These are phyloP conservation scores for Siderastrea siderea DNA, from an alignment of 92 coral and sea anemone genomes.

Conservation along the genomic window DNA sequence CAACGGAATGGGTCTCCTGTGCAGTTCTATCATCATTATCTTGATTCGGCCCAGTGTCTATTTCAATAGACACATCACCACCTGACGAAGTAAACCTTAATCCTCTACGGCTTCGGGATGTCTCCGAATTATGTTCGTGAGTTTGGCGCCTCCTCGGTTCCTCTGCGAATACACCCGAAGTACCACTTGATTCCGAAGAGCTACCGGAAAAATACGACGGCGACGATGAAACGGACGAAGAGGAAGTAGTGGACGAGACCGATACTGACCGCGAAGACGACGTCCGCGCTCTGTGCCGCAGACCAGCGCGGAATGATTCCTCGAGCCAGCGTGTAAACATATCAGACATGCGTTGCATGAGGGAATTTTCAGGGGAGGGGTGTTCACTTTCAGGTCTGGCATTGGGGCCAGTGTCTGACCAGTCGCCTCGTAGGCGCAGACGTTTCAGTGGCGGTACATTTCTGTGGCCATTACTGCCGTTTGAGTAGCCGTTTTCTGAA, in stretches of 20 bases:
- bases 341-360: constrained; percentile 98
- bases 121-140: constrained; percentile 35
- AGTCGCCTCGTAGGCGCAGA: constrained; percentile 97
- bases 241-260: constrained; percentile 60
- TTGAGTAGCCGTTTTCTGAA: constrained; percentile 62
- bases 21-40: constrained; percentile 3
- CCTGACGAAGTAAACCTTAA: constrained; percentile 2
- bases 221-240: constrained; percentile 71
- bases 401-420: constrained; percentile 99
- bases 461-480: constrained; percentile 64
- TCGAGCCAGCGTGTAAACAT: constrained; percentile 98
- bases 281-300: constrained; percentile 79
- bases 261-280: constrained; percentile 55
- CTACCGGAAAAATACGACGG: constrained; percentile 64
- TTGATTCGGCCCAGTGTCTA: constrained; percentile 18
- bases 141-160: constrained; percentile 40
- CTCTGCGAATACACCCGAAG: constrained; percentile 49
- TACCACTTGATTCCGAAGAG: constrained; percentile 75
- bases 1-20: not conserved
- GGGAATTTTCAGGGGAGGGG: constrained; percentile 81
- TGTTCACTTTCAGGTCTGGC: constrained; percentile 99
- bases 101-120: constrained; percentile 26
- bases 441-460: constrained; percentile 91
- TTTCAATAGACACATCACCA: constrained; percentile 20
- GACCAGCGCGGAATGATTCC: constrained; percentile 92